Conservation (phyloP, 2,113 vertebrate genomes). For the Mus spicilegus region DNA sequence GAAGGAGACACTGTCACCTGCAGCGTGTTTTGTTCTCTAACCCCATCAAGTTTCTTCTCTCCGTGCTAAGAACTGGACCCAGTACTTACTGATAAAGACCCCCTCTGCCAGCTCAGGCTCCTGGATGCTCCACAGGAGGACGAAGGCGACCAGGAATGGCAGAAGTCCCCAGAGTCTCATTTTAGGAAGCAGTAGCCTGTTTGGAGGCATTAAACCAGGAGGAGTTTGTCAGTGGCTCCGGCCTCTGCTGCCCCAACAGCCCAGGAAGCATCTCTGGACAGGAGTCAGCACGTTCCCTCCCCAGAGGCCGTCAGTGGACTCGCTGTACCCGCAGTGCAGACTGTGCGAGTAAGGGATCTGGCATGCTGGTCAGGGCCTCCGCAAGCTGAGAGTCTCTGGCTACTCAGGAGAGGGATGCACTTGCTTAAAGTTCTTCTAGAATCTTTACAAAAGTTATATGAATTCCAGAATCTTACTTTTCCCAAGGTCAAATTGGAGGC, state of each 20-base stretch:
- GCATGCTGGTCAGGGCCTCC: not conserved
- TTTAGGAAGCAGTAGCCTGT: not conserved
- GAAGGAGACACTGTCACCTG: not conserved
- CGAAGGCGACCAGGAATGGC: slow-evolving; percentile 1
- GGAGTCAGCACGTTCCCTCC: not conserved
- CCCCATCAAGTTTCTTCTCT: not conserved
- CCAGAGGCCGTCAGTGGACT: not conserved
- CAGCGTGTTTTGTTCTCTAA: not conserved
- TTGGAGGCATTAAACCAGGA: not conserved
- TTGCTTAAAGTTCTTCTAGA: not conserved
- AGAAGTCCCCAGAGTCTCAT: slow-evolving; percentile 55
- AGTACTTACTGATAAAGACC: not conserved
- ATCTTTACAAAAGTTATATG: not conserved
- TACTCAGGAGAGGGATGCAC: not conserved
- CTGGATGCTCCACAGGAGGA: slow-evolving; percentile 34
- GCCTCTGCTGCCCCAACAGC: not conserved
- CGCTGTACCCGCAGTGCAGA: not conserved
- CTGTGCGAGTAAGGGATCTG: not conserved
- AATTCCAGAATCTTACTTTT: not conserved
- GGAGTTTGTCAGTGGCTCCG: not conserved
- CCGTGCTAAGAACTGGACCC: not conserved
- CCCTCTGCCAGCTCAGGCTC: slow-evolving; percentile 23
- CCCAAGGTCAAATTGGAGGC: not conserved
- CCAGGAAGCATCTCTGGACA: not conserved
- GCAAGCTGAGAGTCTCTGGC: not conserved